Evolutionary conservation across 2,888 invertebrate species (phyloP), one percentile per base, ranked within the genome.

Genomic region (Standfussiana lucernea): DNA sequence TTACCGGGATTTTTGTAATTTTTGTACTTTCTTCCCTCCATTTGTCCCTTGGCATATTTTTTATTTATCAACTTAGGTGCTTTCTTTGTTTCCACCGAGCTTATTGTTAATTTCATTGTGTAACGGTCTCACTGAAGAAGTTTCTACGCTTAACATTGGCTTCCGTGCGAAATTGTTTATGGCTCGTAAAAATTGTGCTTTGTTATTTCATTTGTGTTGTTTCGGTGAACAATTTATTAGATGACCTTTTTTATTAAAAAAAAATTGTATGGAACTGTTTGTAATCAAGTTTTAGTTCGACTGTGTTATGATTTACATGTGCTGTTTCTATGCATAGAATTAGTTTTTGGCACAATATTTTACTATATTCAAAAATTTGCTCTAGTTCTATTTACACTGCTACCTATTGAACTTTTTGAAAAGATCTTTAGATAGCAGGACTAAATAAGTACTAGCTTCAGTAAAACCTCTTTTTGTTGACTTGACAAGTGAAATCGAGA

Each of bases 401-500:
- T 24, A 72, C 42, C 62, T n/a, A 68, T 71, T 72, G 32, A 53
- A 72, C 45, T 73, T 53, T 72, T 68, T 64, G 28, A 37, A 32
- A 74, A 75, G 59, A 75, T 83, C 59, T 75, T 42, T 61, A 79
- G 82, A 86, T 85, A 86, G 82, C 86, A 77, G 68, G 72, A 88
- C 86, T 88, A 91, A 89, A 91, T 90, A 91, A 79, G 77, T 78
- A 82, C 73, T 75, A 70, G 85, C 75, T 85, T 87, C 79, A 86
- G 82, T 72, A 83, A 91, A 91, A 91, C 90, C 91, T 91, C 89
- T 91, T 90, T 92, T 92, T 92, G 92, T 92, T 92, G 90, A 90
- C 90, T 90, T 93, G 94, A 95, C 94, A 94, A 94, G 93, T 94
- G 91, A 93, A 93, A 95, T 94, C 93, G 92, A 93, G 95, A 95